Evolutionary conservation across 2,113 vertebrate species (phyloP).

Genomic region (Podarcis cretensis): DNA sequence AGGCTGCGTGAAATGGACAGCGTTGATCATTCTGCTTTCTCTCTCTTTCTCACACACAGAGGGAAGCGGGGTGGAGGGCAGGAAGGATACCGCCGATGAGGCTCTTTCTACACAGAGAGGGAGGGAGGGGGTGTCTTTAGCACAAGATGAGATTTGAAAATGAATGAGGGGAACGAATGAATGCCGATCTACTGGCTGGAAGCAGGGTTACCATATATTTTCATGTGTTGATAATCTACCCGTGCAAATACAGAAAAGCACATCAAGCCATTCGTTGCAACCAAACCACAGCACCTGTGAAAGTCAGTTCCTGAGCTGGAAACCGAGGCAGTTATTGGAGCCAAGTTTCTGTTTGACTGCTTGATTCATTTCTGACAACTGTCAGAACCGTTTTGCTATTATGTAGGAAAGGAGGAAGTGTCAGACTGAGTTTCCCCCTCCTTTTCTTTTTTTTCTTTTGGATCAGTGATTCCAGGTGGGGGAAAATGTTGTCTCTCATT

Average conservation of each 20-base stretch:
- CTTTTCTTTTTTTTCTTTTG: rapidly evolving
- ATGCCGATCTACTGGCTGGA: too few species aligned
- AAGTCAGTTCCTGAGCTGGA: not conserved
- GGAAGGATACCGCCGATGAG: not conserved
- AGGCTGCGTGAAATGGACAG: not conserved
- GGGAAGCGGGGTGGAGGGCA: not conserved
- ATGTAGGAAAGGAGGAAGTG: not conserved
- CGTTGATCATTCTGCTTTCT: not conserved
- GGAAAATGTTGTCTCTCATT: not conserved
- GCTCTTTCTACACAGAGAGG: too few species aligned
- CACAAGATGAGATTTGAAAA: not conserved
- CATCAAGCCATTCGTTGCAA: not conserved
- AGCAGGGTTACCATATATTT: not conserved
- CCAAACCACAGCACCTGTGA: not conserved
- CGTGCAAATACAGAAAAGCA: not conserved
- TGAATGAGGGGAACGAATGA: not conserved
- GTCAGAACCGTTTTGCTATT: not conserved
- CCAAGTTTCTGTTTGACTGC: not conserved
- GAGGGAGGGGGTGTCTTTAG: not conserved
- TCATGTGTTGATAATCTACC: not conserved
- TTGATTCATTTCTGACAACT: not conserved
- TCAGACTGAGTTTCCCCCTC: not conserved
- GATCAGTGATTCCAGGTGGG: not conserved
- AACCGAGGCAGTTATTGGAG: not conserved
- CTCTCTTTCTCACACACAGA: not conserved